phyloP scores from a whole-genome alignment of 1,140 invertebrate species.

The Akabosia matsudoensis region DNA sequence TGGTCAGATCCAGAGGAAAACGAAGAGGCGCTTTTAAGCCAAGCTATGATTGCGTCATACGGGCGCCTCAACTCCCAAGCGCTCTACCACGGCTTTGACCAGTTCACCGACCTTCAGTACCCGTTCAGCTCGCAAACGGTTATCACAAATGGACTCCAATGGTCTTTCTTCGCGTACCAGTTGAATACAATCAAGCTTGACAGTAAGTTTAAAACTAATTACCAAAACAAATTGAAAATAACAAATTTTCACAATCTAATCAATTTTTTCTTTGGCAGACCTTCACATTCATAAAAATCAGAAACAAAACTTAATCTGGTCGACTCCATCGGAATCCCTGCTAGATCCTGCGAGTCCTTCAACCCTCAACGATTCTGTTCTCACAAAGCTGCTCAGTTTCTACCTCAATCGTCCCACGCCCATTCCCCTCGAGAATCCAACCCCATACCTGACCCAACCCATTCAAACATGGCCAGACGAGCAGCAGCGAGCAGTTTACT shows the following conservation, averaged over 20 bases:
- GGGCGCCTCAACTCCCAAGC: conserved; percentile 76
- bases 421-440: conserved; percentile 53
- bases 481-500: conserved; percentile 65
- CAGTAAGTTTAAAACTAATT: conserved; percentile 50
- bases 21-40: conserved; percentile 63
- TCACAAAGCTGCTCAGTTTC: conserved; percentile 70
- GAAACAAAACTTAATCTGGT: conserved; percentile 75
- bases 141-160: conserved; percentile 76
- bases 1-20: conserved; percentile 56
- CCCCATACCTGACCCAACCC: conserved; percentile 69
- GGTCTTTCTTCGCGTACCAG: conserved; percentile 82
- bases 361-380: conserved; percentile 74
- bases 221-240: too few relatives aligned
- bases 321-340: conserved; percentile 66
- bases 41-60: conserved; percentile 73
- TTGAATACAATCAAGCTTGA: conserved; percentile 75
- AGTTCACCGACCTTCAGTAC: conserved; percentile 80
- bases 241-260: too few relatives aligned
- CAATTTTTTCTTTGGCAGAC: conserved; percentile 30
- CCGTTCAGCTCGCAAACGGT: conserved; percentile 80
- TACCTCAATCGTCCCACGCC: conserved; percentile 66
- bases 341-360: conserved; percentile 71
- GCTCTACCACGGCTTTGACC: conserved; percentile 81
- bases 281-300: conserved; percentile 60
- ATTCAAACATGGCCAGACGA: conserved; percentile 58